Evolutionary conservation across 2,888 invertebrate genomes (phyloP).

Genomic region (Antheraea yamamai): DNA sequence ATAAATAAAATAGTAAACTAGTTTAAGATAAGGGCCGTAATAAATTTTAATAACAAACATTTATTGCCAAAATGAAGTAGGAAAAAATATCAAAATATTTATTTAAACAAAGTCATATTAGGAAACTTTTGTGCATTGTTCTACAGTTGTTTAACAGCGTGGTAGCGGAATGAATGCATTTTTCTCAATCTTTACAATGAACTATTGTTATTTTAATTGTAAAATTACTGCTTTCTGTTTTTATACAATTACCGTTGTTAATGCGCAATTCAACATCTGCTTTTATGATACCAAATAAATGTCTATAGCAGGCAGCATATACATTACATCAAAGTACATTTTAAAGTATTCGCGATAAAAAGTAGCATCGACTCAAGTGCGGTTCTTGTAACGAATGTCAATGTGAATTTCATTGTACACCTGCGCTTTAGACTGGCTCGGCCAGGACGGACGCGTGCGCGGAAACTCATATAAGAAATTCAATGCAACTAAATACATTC

Average conservation of each 20-base stretch:
- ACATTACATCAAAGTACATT: constrained; percentile 3
- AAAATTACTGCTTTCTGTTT: neutral
- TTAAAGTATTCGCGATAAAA: constrained; percentile 34
- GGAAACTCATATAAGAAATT: constrained; percentile 38
- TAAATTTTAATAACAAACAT: no score
- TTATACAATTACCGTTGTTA: neutral
- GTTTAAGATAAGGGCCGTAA: no score
- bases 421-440: constrained; percentile 36
- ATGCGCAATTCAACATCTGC: constrained; percentile 1
- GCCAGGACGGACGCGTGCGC: constrained; percentile 54
- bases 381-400: constrained; percentile 41
- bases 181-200: neutral
- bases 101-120: no score
- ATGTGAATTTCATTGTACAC: constrained; percentile 34
- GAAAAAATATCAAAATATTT: no score
- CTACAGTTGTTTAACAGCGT: no score
- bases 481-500: constrained; percentile 35
- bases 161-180: neutral
- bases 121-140: no score
- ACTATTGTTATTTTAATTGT: neutral
- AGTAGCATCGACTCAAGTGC: constrained; percentile 39
- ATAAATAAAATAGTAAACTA: no score
- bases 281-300: constrained; percentile 2
- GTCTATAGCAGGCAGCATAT: neutral
- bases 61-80: no score